These are phyloP conservation scores for Lacanobia wlatinum DNA, from an alignment of 2,888 invertebrate species.

Conservation along the genomic window DNA sequence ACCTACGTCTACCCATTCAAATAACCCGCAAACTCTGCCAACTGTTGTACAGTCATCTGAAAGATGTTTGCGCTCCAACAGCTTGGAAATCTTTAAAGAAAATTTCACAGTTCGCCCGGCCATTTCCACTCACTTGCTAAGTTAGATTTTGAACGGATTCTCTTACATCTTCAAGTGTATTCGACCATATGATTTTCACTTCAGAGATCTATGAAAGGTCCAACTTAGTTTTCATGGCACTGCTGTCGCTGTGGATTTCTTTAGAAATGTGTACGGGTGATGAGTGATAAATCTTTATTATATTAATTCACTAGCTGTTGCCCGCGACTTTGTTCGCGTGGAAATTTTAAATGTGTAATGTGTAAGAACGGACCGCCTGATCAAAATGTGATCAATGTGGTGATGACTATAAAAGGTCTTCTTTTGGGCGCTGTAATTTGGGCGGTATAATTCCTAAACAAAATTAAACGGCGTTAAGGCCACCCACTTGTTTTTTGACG, in stretches of 20 bases:
- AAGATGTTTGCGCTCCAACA: slow-evolving; percentile 45
- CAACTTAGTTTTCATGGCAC: slow-evolving; percentile 18
- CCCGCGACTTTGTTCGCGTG: too few species aligned
- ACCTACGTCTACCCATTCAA: background rate
- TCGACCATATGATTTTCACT: slow-evolving; percentile 51
- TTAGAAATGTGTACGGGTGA: background rate
- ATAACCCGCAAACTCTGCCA: slow-evolving; percentile 3
- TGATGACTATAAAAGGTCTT: too few species aligned
- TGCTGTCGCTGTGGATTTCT: background rate
- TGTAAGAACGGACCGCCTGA: too few species aligned
- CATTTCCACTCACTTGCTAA: slow-evolving; percentile 40
- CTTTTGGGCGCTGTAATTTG: too few species aligned
- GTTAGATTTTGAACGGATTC: slow-evolving; percentile 48
- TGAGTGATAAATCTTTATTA: too few species aligned
- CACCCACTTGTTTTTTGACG: too few species aligned
- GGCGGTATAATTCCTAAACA: too few species aligned
- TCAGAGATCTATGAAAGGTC: slow-evolving; percentile 29
- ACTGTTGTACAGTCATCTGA: slow-evolving; percentile 44
- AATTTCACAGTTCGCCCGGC: slow-evolving; percentile 60
- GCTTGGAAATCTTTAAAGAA: slow-evolving; percentile 59
- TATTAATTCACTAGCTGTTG: too few species aligned
- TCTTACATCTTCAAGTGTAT: slow-evolving; percentile 37
- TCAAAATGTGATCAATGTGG: too few species aligned
- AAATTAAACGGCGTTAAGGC: too few species aligned
- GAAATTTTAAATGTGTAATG: too few species aligned